Conservation (phyloP, 2,797 vertebrate genomes). For the Poecilia gillii region DNA sequence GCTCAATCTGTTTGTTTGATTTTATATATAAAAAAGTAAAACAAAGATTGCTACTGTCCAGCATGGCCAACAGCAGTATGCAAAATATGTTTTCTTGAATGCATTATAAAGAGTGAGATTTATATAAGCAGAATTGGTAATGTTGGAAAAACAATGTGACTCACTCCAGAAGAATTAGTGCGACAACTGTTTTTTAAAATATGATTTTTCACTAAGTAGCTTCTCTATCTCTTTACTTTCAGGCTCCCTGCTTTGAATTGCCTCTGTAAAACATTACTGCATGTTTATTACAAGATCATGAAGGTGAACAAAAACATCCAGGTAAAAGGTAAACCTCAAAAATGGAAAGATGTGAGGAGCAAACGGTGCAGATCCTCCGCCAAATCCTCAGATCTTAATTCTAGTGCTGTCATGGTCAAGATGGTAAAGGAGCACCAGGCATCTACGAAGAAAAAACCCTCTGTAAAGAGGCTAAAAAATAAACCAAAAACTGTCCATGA, state of each 20-base stretch:
- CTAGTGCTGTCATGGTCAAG: conserved; percentile 52
- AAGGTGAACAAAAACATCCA: conserved; percentile 77
- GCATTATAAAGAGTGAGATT: not conserved
- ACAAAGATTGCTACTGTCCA: too few species aligned
- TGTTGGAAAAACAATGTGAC: not conserved
- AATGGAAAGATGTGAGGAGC: conserved; percentile 72
- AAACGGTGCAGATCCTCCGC: conserved; percentile 61
- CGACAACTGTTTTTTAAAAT: not conserved
- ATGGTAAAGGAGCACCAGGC: conserved; percentile 61
- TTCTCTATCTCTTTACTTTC: not conserved
- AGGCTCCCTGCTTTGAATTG: conserved; percentile 29
- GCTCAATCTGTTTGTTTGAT: too few species aligned
- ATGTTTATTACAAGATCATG: conserved; percentile 62
- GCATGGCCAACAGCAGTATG: too few species aligned
- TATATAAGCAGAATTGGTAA: not conserved
- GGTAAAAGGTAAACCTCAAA: conserved; percentile 61
- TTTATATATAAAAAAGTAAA: too few species aligned
- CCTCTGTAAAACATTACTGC: conserved; percentile 14
- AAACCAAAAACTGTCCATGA: conserved; percentile 54
- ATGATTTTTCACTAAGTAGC: not conserved
- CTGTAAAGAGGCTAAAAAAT: conserved; percentile 77
- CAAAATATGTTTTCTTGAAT: too few species aligned
- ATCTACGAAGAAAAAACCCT: conserved; percentile 65
- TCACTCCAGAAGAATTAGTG: not conserved
- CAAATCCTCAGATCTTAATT: conserved; percentile 44